Percentiles rank a stretch among this genome's conserved stretches.
These are phyloP conservation scores for Epizoanthus ramosus DNA, from an alignment of 92 coral and sea anemone species.

Conservation along the genomic window DNA sequence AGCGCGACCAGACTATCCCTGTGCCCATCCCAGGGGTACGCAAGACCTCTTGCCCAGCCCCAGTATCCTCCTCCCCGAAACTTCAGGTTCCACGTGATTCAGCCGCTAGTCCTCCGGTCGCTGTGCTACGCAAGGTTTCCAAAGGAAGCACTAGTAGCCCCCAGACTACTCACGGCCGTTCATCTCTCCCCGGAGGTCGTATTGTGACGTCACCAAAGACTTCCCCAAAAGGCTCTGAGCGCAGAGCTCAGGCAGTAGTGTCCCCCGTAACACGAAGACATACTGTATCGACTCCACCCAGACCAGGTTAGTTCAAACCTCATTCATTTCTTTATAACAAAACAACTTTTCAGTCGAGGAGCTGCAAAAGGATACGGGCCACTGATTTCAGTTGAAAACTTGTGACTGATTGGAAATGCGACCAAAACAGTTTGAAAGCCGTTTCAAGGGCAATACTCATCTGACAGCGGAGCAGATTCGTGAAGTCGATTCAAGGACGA, in stretches of 20 bases:
- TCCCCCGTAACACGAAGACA: conserved; percentile 28
- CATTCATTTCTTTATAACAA: too few species aligned
- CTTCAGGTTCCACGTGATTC: background rate
- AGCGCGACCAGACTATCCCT: conserved; percentile 1
- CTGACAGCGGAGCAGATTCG: too few species aligned
- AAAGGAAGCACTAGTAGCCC: conserved; percentile 6
- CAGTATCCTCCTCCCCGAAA: conserved; percentile 25
- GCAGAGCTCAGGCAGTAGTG: conserved; percentile 8
- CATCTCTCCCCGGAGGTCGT: conserved; percentile 11
- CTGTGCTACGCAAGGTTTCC: conserved; percentile 8
- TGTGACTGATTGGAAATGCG: too few species aligned
- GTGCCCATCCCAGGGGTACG: conserved; percentile 24
- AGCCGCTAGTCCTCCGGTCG: conserved; percentile 4
- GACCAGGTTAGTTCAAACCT: conserved; percentile 19
- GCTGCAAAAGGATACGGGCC: too few species aligned
- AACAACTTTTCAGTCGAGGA: too few species aligned
- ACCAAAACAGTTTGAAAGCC: too few species aligned
- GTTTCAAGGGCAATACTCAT: too few species aligned
- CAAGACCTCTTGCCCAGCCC: conserved; percentile 22
- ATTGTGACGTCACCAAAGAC: conserved; percentile 2
- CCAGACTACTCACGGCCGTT: conserved; percentile 22
- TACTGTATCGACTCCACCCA: conserved; percentile 18
- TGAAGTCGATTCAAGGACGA: too few species aligned
- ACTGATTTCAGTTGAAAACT: too few species aligned
- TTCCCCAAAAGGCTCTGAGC: conserved; percentile 11